Evolutionary conservation across 1,140 invertebrate species (phyloP).

Genomic region (Wiebesia pumilae): DNA sequence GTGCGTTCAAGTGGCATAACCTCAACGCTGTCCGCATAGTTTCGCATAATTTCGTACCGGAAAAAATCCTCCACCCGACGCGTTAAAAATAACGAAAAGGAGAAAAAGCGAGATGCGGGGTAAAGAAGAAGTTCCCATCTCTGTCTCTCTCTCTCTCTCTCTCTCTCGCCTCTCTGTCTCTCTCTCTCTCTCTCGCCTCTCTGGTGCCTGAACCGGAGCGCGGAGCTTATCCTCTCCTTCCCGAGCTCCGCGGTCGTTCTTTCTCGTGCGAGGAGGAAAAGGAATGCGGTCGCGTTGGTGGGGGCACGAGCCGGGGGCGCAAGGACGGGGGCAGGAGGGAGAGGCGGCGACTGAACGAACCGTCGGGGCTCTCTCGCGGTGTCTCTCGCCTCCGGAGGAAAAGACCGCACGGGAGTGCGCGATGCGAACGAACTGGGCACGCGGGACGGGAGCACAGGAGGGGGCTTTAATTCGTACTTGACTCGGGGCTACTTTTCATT

Average conservation of each 20-base stretch:
- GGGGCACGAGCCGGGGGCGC: conserved; percentile 28
- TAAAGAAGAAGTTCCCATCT: not conserved
- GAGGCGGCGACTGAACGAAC: not conserved
- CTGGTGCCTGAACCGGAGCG: not conserved
- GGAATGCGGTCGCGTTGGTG: conserved; percentile 69
- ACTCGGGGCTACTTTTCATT: conserved; percentile 26
- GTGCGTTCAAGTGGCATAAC: not conserved
- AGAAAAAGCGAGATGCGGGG: not conserved
- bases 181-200: conserved; percentile 1
- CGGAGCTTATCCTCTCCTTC: not conserved
- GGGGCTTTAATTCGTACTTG: conserved; percentile 21
- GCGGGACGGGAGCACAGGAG: not conserved
- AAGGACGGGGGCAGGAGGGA: not conserved
- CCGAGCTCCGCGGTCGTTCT: not conserved
- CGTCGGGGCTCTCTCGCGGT: not conserved
- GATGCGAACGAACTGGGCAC: not conserved
- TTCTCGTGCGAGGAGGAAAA: conserved; percentile 64
- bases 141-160: not conserved
- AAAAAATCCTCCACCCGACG: not conserved
- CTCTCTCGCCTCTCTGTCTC: not conserved
- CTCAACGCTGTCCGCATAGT: not conserved
- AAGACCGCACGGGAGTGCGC: not conserved
- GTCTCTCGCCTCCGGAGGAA: conserved; percentile 16
- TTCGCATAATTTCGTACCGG: not conserved
- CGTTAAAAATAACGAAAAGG: conserved; percentile 25